These are phyloP conservation scores for Labeo catla DNA, from an alignment of 2,113 vertebrate genomes.

Conservation along the genomic window DNA sequence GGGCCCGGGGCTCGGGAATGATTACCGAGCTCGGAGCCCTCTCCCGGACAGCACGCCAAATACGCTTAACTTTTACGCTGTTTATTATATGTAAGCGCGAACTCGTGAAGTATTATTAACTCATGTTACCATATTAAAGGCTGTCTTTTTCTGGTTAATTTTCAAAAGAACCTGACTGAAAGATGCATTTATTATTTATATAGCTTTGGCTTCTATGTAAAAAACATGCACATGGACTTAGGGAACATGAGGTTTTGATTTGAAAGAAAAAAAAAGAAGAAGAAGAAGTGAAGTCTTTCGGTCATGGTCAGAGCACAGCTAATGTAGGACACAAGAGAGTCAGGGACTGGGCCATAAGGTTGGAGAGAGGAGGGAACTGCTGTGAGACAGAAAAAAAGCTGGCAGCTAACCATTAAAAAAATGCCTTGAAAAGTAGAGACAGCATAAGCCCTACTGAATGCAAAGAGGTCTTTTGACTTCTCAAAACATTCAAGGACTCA, in stretches of 20 bases:
- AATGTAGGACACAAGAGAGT: conserved; percentile 16
- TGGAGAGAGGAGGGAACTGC: not conserved
- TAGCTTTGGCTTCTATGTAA: not conserved
- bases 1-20: too few species aligned
- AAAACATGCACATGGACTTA: not conserved
- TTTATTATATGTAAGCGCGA: too few species aligned
- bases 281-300: not conserved
- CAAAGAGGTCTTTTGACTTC: conserved; percentile 19
- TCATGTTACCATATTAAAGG: not conserved
- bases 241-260: not conserved
- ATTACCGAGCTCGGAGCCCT: too few species aligned
- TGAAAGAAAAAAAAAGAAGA: not conserved
- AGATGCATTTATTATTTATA: not conserved
- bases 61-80: too few species aligned
- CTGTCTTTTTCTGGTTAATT: not conserved
- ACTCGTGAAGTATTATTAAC: not conserved
- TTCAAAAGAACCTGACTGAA: not conserved
- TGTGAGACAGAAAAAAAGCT: conserved; percentile 1
- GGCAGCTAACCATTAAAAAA: not conserved
- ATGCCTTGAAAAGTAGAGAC: not conserved
- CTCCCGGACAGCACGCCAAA: too few species aligned
- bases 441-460: not conserved
- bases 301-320: conserved; percentile 14
- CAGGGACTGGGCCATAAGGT: not conserved
- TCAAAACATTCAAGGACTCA: conserved; percentile 29